Base-by-base conservation (phyloP, 35 echinoderm and acorn worm species). In the Chiridota heheva region DNA sequence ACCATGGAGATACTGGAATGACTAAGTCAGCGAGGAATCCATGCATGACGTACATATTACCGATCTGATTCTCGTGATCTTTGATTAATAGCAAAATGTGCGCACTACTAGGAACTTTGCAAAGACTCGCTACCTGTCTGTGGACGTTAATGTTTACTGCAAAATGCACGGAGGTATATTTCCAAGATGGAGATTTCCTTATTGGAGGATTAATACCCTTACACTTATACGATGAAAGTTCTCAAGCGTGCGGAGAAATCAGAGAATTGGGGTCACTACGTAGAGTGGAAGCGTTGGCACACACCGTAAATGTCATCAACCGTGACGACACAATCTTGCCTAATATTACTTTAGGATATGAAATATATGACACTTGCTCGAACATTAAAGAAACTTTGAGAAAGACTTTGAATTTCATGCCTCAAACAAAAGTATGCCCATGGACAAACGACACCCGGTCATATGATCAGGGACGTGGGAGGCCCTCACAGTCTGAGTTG, bases 121-220 rank as follows among this genome's bases (percentile, higher is more conserved):
- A n/a, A n/a, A n/a, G n/a, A n/a, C n/a, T n/a, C n/a, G n/a, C n/a
- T n/a, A n/a, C n/a, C n/a, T n/a, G n/a, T n/a, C n/a, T n/a, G n/a
- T n/a, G n/a, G n/a, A n/a, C n/a, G n/a, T n/a, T n/a, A n/a, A n/a
- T n/a, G n/a, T n/a, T n/a, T n/a, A n/a, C n/a, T n/a, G n/a, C 61
- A 29, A 29, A 7, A 35, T 18, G n/a, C 22, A 29, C 58, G 32
- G 58, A 40, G 4, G 34, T 38, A 31, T 87, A 87, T 60, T 36
- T 60, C 20, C 15, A 34, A 30, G 20, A 33, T 13, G 84, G 84
- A 34, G 84, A 87, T 32, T 26, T 78, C 16, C 77, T 87, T 25
- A 67, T 87, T 42, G 84, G 84, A 7, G 84, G 67, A 8, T 44
- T 87, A 1, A 68, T 87, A 36, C 84, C 84, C 18, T 18, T 87